Base-by-base conservation (phyloP, 2,888 invertebrate genomes). In the Eristalis arbustorum region DNA sequence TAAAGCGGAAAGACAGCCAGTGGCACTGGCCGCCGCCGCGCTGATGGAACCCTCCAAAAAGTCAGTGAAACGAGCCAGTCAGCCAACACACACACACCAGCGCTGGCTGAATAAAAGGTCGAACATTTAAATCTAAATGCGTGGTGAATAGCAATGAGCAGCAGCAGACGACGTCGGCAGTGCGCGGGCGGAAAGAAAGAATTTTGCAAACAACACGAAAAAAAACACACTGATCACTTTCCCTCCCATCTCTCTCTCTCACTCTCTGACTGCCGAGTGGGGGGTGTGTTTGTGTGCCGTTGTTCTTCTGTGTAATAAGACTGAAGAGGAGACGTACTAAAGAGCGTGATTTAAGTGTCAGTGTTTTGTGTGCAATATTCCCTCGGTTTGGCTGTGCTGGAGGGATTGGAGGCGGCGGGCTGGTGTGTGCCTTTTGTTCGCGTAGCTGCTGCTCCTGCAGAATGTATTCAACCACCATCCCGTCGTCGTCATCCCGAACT, bases 141-240 rank as follows among this genome's bases (percentile, higher is more conserved):
- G 87, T 87, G 83, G 87, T 87, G 87, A 82, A 87, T 87, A 87
- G 87, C 83, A 87, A 87, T 87, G 87, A 87, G 31, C 31, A 87
- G 75, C 72, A 76, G n/a, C 14, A 42, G 42, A n/a, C n/a, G 49
- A 18, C 18, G 18, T 8, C 31, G n/a, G 49, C 6, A n/a, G 49
- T n/a, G 49, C 67, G 61, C 64, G 40, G 66, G 28, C 42, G 34
- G 31, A 31, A 67, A 62, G 40, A 66, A 61, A 49, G 22, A 57
- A 49, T 49, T 49, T 49, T 31, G 31, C 31, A 31, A 31, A 31
- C 31, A 31, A 31, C 8, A 42, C 10, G 34, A 57, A 81, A 61
- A 23, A 75, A 67, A 80, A 71, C 64, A 75, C 61, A 25, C 1
- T 62, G 61, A 77, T 71, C 22, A 73, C 23, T 37, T 28, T 37